Conservation (phyloP, 30 jellyfish, hydroid and myxozoan species). For the Kudoa iwatai region DNA sequence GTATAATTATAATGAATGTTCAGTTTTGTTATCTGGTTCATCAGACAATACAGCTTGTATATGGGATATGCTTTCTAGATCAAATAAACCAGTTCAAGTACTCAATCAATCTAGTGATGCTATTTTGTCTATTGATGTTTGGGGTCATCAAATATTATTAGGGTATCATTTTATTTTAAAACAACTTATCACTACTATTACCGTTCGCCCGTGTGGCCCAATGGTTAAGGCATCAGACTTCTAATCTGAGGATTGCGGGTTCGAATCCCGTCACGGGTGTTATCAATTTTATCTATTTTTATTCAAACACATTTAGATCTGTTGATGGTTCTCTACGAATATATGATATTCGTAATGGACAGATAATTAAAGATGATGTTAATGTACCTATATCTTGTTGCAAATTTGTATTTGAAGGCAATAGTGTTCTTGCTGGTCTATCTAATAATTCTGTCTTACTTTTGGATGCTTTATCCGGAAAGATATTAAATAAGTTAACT, state of each 20-base stretch:
- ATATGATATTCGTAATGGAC: slow-evolving; percentile 51
- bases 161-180: too few relatives aligned
- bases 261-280: slow-evolving; percentile 94
- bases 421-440: slow-evolving; percentile 24
- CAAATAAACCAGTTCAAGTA: slow-evolving; percentile 28
- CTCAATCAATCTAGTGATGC: slow-evolving; percentile 63
- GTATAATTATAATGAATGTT: slow-evolving; percentile 19
- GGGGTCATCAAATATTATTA: slow-evolving; percentile 19
- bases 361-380: slow-evolving; percentile 30
- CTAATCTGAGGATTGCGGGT: slow-evolving; percentile 91
- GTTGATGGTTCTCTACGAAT: slow-evolving; percentile 31
- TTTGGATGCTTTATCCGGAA: slow-evolving; percentile 25
- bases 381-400: slow-evolving; percentile 72
- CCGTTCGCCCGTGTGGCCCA: slow-evolving; percentile 39
- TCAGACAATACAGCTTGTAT: slow-evolving; percentile 50
- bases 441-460: slow-evolving; percentile 17
- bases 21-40: slow-evolving; percentile 56
- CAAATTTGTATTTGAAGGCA: slow-evolving; percentile 28
- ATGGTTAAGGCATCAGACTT: slow-evolving; percentile 76
- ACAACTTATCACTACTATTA: too few relatives aligned
- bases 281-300: neutral
- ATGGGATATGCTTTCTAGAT: slow-evolving; percentile 58
- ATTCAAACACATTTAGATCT: slow-evolving; percentile 31
- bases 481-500: slow-evolving; percentile 17
- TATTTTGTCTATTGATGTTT: slow-evolving; percentile 12